Evolutionary conservation across 2,888 invertebrate genomes (phyloP).

Genomic region (Pseudococcus longispinus): DNA sequence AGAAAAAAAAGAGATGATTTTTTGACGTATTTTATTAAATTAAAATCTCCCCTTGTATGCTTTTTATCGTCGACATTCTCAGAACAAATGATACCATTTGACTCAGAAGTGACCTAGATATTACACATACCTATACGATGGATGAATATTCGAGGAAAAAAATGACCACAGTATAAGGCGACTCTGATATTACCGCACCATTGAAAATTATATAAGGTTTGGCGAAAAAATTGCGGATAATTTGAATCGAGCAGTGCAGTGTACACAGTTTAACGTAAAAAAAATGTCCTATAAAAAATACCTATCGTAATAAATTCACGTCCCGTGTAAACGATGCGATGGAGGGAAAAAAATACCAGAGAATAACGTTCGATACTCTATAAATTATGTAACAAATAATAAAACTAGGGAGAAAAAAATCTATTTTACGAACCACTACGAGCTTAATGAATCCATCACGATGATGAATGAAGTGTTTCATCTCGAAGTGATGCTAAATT

Average conservation of each 20-base stretch:
- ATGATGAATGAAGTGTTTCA: slow-evolving; percentile 37
- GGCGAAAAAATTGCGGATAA: not conserved
- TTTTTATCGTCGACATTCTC: not conserved
- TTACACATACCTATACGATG: not conserved
- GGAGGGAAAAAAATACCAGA: not conserved
- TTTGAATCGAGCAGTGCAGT: not conserved
- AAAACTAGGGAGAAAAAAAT: not conserved
- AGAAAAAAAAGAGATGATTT: not conserved
- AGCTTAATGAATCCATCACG: slow-evolving; percentile 35
- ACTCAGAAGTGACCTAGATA: not conserved
- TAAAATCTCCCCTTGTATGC: not conserved
- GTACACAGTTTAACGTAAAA: no score
- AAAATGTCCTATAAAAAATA: not conserved
- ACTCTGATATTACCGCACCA: not conserved
- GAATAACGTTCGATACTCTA: not conserved
- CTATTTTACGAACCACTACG: not conserved
- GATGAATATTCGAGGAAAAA: not conserved
- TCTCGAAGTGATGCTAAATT: not conserved
- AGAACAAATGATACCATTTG: not conserved
- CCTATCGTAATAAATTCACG: slow-evolving; percentile 8
- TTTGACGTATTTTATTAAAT: not conserved
- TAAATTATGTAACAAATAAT: not conserved
- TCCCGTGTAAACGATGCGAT: not conserved
- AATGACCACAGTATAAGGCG: not conserved
- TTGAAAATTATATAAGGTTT: not conserved